Evolutionary conservation across 2,888 invertebrate genomes (phyloP), one percentile per base, ranked within the genome.

Genomic region (Eilema sororculum): DNA sequence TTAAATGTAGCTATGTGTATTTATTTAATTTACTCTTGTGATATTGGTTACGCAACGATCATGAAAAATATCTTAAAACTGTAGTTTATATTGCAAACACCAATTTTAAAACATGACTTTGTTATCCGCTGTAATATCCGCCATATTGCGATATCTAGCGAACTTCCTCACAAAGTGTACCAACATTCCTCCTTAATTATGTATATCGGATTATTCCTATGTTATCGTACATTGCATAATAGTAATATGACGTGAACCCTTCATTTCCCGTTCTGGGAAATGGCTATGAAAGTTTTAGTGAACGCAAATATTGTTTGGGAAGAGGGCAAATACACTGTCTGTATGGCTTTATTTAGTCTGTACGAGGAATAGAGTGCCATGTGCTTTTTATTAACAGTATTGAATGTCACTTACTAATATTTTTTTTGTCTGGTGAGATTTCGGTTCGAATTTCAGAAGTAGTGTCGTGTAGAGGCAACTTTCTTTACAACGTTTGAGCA

Each of bases 261-360:
- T 61, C 69, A 61, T 57, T 62, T 65, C 28, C 57, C 25, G 52
- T 62, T 66, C 25, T 37, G 20, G 25, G 37, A 28, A 41, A 57
- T 37, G n/a, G 60, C 65, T 61, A 65, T 65, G 62, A 58, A 70
- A 70, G 28, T 66, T 66, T 69, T 61, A 66, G 37, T 62, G 20
- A 58, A 65, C 12, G 66, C 57, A 66, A 70, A 66, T 70, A 70
- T 66, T 62, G 62, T 57, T 66, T 28, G 13, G 46, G 66, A 41
- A 41, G 28, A 62, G 28, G 25, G 65, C 41, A 66, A 70, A 70
- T 65, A 70, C 56, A 65, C 59, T 33, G 64, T 68, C 59, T 30
- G 24, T 60, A 60, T 52, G 65, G 13, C 33, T 70, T 70, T 66
- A 70, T 70, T 66, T 62, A 62, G 60, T 66, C 62, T 57, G 30